phyloP scores from a whole-genome alignment of 1,140 invertebrate species.

The Trichomalopsis sarcophagae region DNA sequence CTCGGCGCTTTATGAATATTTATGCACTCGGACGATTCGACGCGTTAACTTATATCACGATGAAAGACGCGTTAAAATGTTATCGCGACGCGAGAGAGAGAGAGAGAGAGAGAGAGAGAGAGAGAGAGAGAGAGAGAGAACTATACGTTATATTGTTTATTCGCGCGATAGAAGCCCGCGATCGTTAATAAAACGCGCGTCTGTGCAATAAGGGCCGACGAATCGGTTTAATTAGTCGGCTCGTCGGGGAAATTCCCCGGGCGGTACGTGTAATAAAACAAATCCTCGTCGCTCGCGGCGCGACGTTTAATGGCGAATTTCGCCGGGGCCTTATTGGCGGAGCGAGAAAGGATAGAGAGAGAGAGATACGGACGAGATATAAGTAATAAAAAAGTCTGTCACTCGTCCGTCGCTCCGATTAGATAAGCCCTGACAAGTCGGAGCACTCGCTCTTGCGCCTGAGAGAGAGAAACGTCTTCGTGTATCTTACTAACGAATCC shows the following conservation, averaged over 20 bases:
- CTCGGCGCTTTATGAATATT: not conserved
- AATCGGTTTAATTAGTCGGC: not conserved
- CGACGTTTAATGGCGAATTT: not conserved
- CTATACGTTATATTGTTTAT: too few relatives aligned
- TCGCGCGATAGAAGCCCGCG: not conserved
- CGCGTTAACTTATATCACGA: not conserved
- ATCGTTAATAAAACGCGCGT: not conserved
- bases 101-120: too few relatives aligned
- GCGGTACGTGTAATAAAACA: not conserved
- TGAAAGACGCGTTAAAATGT: not conserved
- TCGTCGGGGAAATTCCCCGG: not conserved
- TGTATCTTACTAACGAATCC: slow-evolving; percentile 15
- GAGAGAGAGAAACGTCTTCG: not conserved
- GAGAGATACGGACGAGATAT: not conserved
- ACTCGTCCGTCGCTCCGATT: not conserved
- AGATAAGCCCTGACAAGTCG: slow-evolving; percentile 20
- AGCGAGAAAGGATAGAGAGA: not conserved
- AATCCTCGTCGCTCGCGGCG: not conserved
- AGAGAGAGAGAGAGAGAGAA: too few relatives aligned
- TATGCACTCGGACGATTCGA: not conserved
- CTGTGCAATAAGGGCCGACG: not conserved
- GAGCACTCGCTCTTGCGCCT: not conserved
- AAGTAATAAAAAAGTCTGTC: slow-evolving; percentile 21
- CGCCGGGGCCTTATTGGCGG: not conserved
- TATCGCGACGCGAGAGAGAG: too few relatives aligned